Percentiles rank a stretch among this genome's conserved stretches.
These are phyloP conservation scores for Prochilodus magdalenae DNA, from an alignment of 2,113 vertebrate species.

Conservation along the genomic window DNA sequence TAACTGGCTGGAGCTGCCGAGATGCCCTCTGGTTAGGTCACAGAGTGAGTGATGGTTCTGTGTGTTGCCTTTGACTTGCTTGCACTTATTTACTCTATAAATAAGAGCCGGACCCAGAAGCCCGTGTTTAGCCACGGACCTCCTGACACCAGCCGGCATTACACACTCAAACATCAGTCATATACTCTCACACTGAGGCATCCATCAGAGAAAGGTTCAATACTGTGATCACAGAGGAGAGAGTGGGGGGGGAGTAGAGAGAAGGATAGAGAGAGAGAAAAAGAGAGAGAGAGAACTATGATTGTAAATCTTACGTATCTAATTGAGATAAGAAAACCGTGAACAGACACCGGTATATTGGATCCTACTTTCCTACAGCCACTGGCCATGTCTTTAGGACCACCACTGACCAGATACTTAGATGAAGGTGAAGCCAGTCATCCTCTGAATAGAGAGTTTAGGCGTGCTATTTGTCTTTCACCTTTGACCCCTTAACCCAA, in stretches of 20 bases:
- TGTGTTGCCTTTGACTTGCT: slow-evolving; percentile 59
- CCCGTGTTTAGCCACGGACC: slow-evolving; percentile 49
- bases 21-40: not conserved
- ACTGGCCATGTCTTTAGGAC: too few species aligned
- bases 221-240: slow-evolving; percentile 21
- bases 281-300: not conserved
- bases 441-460: too few species aligned
- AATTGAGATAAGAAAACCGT: too few species aligned
- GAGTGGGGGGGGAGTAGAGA: not conserved
- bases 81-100: slow-evolving; percentile 66
- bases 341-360: not conserved
- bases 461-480: too few species aligned
- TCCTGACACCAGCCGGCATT: slow-evolving; percentile 40
- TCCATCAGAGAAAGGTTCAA: slow-evolving; percentile 46
- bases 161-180: slow-evolving; percentile 48
- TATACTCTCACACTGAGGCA: slow-evolving; percentile 35
- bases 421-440: too few species aligned
- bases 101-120: slow-evolving; percentile 51
- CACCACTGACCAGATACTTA: too few species aligned
- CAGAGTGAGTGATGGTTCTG: slow-evolving; percentile 41
- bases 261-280: not conserved
- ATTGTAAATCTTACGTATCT: not conserved
- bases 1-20: not conserved
- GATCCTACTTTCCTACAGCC: not conserved
- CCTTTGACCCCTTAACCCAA: too few species aligned